Evolutionary conservation across 1,140 invertebrate genomes (phyloP).

Genomic region (Hyposmocoma kahamanoa): DNA sequence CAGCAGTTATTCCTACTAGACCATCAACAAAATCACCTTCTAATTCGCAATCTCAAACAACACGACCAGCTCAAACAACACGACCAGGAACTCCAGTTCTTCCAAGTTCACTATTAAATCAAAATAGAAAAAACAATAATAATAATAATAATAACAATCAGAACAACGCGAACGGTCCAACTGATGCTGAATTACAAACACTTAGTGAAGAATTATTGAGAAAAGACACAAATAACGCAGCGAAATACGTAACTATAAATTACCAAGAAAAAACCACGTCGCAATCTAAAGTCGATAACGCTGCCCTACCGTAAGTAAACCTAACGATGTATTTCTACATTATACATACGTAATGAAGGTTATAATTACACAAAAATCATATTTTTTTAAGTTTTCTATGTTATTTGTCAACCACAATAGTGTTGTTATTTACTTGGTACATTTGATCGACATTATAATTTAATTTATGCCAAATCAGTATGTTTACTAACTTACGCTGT

Average conservation of each 20-base stretch:
- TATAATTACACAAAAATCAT: no score
- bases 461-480: no score
- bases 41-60: constrained; percentile 16
- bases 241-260: constrained; percentile 79
- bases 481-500: constrained; percentile 12
- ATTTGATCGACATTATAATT: no score
- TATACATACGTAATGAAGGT: no score
- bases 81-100: constrained; percentile 46
- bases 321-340: background rate
- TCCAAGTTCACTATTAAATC: constrained; percentile 54
- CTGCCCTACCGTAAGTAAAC: constrained; percentile 82
- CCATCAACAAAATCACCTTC: constrained; percentile 13
- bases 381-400: no score
- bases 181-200: constrained; percentile 77
- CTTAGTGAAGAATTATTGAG: constrained; percentile 82
- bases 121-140: no score
- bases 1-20: constrained; percentile 10
- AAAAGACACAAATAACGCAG: constrained; percentile 82
- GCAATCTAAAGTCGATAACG: constrained; percentile 79
- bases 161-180: constrained; percentile 22
- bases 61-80: constrained; percentile 20
- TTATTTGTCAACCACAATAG: background rate
- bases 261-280: constrained; percentile 82
- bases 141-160: constrained; percentile 36
- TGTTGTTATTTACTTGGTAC: background rate